Evolutionary conservation across 2,113 vertebrate genomes (phyloP).

Genomic region (Peromyscus leucopus): DNA sequence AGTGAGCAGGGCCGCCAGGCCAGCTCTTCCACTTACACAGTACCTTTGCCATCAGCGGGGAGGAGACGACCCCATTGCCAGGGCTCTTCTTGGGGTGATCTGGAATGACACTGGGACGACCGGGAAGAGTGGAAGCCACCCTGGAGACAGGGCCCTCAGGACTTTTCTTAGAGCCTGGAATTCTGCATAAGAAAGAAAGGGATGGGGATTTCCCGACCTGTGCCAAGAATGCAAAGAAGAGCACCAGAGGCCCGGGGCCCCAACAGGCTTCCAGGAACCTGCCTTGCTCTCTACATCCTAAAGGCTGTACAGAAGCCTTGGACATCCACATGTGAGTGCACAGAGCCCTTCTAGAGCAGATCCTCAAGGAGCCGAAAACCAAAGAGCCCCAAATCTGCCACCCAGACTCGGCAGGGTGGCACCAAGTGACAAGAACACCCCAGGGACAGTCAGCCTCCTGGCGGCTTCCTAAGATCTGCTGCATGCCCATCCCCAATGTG

Average conservation of each 20-base stretch:
- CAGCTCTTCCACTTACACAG: background rate
- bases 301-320: accelerated
- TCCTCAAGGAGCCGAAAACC: background rate
- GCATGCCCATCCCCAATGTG: background rate
- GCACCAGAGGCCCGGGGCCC: too few relatives aligned
- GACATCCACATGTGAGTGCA: accelerated
- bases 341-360: background rate
- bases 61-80: conserved; percentile 86
- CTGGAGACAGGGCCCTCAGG: conserved; percentile 84
- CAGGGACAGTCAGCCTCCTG: accelerated
- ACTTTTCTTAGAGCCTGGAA: conserved; percentile 91
- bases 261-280: background rate
- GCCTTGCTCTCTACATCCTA: background rate
- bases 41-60: conserved; percentile 89
- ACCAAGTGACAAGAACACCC: accelerated
- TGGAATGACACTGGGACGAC: conserved; percentile 73
- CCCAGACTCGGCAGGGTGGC: accelerated
- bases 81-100: conserved; percentile 87
- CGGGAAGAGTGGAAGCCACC: conserved; percentile 79
- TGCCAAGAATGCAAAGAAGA: too few relatives aligned
- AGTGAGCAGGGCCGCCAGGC: background rate
- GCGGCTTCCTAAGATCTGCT: background rate
- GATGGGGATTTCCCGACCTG: background rate
- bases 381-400: accelerated
- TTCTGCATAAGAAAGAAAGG: conserved; percentile 83